Conservation (phyloP, 2,113 vertebrate genomes). For the Syrmaticus mikado region DNA sequence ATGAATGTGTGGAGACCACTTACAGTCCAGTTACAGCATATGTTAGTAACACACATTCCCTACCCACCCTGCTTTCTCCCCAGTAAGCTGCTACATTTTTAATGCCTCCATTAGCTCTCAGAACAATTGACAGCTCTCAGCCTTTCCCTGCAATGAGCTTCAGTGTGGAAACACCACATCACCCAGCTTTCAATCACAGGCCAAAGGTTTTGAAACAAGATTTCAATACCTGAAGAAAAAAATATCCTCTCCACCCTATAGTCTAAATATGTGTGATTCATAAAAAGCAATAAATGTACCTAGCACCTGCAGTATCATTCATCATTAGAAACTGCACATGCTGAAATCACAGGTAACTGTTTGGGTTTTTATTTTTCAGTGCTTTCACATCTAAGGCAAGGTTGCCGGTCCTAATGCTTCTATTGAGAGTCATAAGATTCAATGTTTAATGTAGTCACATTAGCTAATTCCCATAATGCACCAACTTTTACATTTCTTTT, state of each 20-base stretch:
- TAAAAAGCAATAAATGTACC: background rate
- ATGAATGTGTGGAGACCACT: slow-evolving; percentile 45
- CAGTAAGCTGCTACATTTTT: slow-evolving; percentile 24
- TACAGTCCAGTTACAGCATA: slow-evolving; percentile 61
- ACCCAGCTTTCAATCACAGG: background rate
- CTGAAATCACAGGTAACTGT: background rate
- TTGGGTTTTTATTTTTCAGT: background rate
- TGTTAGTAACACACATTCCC: slow-evolving; percentile 14
- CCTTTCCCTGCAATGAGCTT: background rate
- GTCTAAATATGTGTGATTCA: slow-evolving; percentile 33
- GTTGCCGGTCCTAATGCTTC: background rate
- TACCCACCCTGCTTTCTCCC: slow-evolving; percentile 2
- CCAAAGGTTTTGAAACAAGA: background rate
- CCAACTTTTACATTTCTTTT: background rate
- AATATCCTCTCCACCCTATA: background rate
- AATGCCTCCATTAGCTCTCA: slow-evolving; percentile 25
- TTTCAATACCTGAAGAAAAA: background rate
- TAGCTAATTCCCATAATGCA: background rate
- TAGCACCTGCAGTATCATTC: background rate
- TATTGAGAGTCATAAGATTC: background rate
- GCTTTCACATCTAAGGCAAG: background rate
- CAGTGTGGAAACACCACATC: background rate
- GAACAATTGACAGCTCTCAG: slow-evolving; percentile 16
- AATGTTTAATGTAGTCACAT: background rate
- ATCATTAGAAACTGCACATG: background rate